Evolutionary conservation across 1,140 invertebrate species (phyloP), one percentile per base, ranked within the genome.

Genomic region (Babylonia areolata): DNA sequence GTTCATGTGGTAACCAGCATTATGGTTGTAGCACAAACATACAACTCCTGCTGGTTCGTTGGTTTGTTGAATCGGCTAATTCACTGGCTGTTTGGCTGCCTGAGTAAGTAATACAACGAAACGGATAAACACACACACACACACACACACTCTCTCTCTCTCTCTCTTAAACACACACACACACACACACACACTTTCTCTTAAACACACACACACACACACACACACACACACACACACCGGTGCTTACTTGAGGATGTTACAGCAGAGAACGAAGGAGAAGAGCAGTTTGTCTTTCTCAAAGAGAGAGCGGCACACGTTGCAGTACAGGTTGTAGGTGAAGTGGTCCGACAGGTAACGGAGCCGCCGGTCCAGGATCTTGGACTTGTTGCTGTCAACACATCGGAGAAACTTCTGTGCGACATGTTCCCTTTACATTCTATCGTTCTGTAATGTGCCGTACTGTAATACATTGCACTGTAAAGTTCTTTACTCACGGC

Each of bases 161-260:
- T n/a, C n/a, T n/a, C n/a, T n/a, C n/a, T n/a, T n/a, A 69, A 15
- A 69, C 20, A 69, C 58, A 69, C 71, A 73, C n/a, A 73, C n/a
- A 73, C 71, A 73, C n/a, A 73, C 71, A 73, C n/a, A 73, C 71
- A 73, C n/a, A n/a, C n/a, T n/a, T n/a, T n/a, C n/a, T 46, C 42
- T 46, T n/a, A 69, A 15, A 69, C 20, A 69, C 58, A 69, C 71
- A 73, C n/a, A 73, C n/a, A 73, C 71, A 73, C n/a, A 73, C 71
- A 73, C n/a, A 73, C 71, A 73, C n/a, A 6, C 42, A 6, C n/a
- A n/a, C n/a, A n/a, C n/a, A n/a, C n/a, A n/a, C n/a, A n/a, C n/a
- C n/a, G n/a, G n/a, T n/a, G n/a, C 94, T 94, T 92, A 95, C 94
- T 94, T 91, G 77, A 95, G 86, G 42, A 95, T 91, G 86, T 95